phyloP scores from a whole-genome alignment of 1,140 invertebrate species.

The Hormaphis cornu region DNA sequence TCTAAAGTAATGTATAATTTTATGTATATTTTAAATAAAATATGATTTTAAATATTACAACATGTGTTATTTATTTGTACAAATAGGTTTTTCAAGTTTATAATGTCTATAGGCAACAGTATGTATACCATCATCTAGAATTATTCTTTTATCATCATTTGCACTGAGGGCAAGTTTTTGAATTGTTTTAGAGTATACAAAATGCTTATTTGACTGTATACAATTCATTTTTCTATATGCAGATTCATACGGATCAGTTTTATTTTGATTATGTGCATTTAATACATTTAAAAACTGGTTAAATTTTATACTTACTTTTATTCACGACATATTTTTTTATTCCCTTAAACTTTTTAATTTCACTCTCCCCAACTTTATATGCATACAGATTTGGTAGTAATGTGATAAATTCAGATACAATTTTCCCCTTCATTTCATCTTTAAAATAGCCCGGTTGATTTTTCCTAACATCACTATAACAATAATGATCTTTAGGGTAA shows the following conservation, averaged over 20 bases:
- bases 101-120: not conserved
- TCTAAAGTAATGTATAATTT: not conserved
- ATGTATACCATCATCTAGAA: not conserved
- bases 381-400: not conserved
- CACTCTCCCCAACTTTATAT: not conserved
- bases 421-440: slow-evolving; percentile 43
- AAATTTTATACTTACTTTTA: not conserved
- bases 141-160: not conserved
- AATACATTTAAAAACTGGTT: not conserved
- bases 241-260: not conserved
- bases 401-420: slow-evolving; percentile 41
- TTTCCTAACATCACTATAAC: slow-evolving; percentile 37
- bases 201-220: not conserved
- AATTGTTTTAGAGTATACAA: not conserved
- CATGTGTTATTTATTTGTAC: too few relatives aligned
- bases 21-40: too few relatives aligned
- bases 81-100: too few relatives aligned
- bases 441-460: slow-evolving; percentile 47
- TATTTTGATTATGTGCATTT: not conserved
- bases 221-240: not conserved
- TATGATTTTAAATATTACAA: too few relatives aligned
- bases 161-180: not conserved
- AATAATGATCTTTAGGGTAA: slow-evolving; percentile 33
- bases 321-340: not conserved
- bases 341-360: not conserved